Evolutionary conservation across 2,888 invertebrate genomes (phyloP).

Genomic region (Tupiocoris notatus): DNA sequence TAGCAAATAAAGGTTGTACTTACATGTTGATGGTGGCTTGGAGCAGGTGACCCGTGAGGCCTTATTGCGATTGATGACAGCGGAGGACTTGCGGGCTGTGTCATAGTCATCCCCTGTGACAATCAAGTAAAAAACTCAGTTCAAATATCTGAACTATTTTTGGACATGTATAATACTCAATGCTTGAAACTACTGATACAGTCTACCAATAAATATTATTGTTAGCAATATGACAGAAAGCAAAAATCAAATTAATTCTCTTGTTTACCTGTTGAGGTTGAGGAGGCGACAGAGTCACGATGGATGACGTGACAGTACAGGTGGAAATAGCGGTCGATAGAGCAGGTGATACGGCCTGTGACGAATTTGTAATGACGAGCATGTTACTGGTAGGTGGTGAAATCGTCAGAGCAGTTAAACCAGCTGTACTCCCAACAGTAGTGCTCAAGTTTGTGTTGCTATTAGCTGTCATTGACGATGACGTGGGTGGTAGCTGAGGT

Average conservation of each 20-base stretch:
- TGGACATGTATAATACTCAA: too few species aligned
- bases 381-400: background rate
- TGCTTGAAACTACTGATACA: too few species aligned
- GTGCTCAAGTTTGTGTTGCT: background rate
- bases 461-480: background rate
- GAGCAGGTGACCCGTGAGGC: background rate
- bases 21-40: background rate
- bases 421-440: background rate
- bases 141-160: too few species aligned
- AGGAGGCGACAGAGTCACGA: constrained; percentile 3
- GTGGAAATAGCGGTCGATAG: background rate
- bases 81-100: background rate
- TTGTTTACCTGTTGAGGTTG: constrained; percentile 27
- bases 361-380: background rate
- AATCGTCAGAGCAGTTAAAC: background rate
- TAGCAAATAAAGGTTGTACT: too few species aligned
- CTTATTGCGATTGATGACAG: background rate
- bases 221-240: too few species aligned
- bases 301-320: background rate
- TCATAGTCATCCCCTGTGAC: background rate
- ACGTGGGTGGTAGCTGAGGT: constrained; percentile 50
- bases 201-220: too few species aligned
- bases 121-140: too few species aligned
- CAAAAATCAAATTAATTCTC: too few species aligned
- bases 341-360: background rate